A percentile compares a stretch with the other conserved stretches of the same genome.
These are phyloP conservation scores for Parthenolecanium corni DNA, from an alignment of 2,888 invertebrate species.

Conservation along the genomic window DNA sequence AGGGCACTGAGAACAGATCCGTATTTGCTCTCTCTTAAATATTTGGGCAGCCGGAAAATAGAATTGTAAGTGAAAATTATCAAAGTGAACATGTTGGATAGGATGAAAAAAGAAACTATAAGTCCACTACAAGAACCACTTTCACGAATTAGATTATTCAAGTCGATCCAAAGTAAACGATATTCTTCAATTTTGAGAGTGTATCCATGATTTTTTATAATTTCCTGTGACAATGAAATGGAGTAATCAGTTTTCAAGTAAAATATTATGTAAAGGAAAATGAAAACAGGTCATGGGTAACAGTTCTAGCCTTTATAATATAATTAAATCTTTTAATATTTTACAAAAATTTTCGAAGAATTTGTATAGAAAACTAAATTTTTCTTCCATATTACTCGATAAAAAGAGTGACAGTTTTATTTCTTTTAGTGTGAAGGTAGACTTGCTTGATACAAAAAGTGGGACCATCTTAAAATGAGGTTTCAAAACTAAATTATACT, in stretches of 20 bases:
- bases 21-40: not conserved
- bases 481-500: too few relatives aligned
- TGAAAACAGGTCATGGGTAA: too few relatives aligned
- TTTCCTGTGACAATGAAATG: conserved; percentile 2
- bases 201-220: conserved; percentile 1
- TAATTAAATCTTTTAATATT: too few relatives aligned
- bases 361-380: too few relatives aligned
- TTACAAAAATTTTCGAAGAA: too few relatives aligned
- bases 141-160: conserved; percentile 11
- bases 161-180: conserved; percentile 10
- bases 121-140: conserved; percentile 2
- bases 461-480: too few relatives aligned
- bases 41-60: not conserved
- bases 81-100: conserved; percentile 6
- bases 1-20: not conserved
- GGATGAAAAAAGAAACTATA: conserved; percentile 5
- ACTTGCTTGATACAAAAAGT: too few relatives aligned
- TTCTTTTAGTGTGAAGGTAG: too few relatives aligned
- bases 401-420: too few relatives aligned
- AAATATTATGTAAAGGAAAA: not conserved
- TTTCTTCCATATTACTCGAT: too few relatives aligned
- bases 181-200: conserved; percentile 12
- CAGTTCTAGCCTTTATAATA: too few relatives aligned
- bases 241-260: not conserved
- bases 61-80: conserved; percentile 4